Base-by-base conservation (phyloP, 2,888 invertebrate species). In the Diloba caeruleocephala region DNA sequence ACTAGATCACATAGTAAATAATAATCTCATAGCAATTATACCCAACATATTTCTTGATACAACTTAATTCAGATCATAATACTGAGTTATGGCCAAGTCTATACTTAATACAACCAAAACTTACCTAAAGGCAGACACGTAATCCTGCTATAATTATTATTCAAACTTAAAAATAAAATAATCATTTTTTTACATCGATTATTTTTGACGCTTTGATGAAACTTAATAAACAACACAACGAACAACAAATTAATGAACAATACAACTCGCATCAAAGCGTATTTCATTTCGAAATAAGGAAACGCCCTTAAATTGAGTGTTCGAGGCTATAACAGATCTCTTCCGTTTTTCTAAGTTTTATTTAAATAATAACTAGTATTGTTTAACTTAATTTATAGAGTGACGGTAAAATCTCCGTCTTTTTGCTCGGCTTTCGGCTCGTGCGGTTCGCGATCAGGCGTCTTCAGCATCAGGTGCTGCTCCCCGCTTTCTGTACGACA, bases 401-500 rank as follows among this genome's bases (percentile, higher is more conserved):
- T 92, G 55, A 92, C 92, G 52, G 92, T 92, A 70, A 83, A 92
- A 68, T 92, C 92, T 29, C 89, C 92, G 41, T 92, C 90, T 60
- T 82, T 88, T 42, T 92, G 82, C 60, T 90, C 89, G 1, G 90
- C 85, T 67, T 88, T 89, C 1, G 86, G 85, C 62, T 88, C 88
- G 37, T 79, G 70, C 9, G 82, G 77, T 9, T 80, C 65, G 6
- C 86, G 80, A 19, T 89, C 89, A 1, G 89, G 88, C 74, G 90
- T 81, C 84, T 90, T 92, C 78, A 90, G 76, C 62, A 89, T 80
- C 76, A 92, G 70, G 56, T 80, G 83, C 29, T 78, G 86, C 50
- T 93, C 92, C 62, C 85, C 81, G 74, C 92, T 92, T 75, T 92
- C 92, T 93, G 92, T 71, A 71, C 80, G 80, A 89, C 88, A 89